Conservation (phyloP, 2,797 vertebrate genomes). For the Scleropages formosus region DNA sequence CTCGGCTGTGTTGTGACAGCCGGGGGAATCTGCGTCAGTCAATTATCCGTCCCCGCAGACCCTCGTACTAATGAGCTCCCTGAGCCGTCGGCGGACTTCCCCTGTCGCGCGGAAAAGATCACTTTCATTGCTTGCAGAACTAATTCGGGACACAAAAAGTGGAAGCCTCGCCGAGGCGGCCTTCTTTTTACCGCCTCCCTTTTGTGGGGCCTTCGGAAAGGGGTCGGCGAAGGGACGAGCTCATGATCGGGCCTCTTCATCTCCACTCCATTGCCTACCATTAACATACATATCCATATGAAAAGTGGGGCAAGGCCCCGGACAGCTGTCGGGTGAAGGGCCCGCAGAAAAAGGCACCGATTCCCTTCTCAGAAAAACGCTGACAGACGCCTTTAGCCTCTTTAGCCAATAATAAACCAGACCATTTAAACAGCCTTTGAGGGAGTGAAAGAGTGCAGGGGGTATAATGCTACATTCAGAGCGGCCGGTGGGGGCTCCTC, state of each 20-base stretch:
- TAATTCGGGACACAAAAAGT: constrained; percentile 99
- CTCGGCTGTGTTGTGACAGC: constrained; percentile 83
- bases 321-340: constrained; percentile 99
- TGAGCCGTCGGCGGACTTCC: constrained; percentile 99
- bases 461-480: constrained; percentile 89
- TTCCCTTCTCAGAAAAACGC: constrained; percentile 86
- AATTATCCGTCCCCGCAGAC: constrained; percentile 99
- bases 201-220: constrained; percentile 99
- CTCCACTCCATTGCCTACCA: constrained; percentile 99
- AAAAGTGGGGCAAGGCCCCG: constrained; percentile 98
- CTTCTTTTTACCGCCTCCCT: constrained; percentile 97
- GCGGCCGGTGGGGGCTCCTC: constrained; percentile 70
- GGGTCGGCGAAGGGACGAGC: constrained; percentile 89
- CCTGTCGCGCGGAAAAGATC: constrained; percentile 99
- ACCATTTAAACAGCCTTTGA: constrained; percentile 98
- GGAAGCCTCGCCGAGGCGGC: constrained; percentile 94
- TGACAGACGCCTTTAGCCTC: constrained; percentile 98
- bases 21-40: constrained; percentile 85
- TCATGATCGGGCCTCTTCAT: constrained; percentile 97
- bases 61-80: constrained; percentile 99
- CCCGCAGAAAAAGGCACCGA: constrained; percentile 73
- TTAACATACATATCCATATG: constrained; percentile 99
- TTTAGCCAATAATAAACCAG: constrained; percentile 99
- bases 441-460: constrained; percentile 68
- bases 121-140: constrained; percentile 99